Evolutionary conservation across 2,888 invertebrate species (phyloP).

Genomic region (Scaptomyza polygonia): DNA sequence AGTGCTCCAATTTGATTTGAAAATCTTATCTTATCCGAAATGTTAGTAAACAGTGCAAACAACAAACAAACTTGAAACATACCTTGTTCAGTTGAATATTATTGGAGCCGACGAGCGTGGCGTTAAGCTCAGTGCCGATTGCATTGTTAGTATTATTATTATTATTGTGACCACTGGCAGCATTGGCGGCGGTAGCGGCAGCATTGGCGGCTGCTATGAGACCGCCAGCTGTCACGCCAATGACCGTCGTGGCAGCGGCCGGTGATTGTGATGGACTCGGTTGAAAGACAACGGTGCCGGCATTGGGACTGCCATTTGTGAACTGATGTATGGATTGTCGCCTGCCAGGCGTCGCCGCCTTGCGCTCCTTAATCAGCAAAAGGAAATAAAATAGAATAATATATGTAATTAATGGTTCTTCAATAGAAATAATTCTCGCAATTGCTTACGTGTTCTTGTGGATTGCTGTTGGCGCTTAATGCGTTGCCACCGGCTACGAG

Average conservation of each 20-base stretch:
- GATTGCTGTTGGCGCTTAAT: conserved; percentile 83
- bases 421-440: background rate
- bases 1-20: conserved; percentile 47
- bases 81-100: conserved; percentile 85
- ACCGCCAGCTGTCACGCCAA: conserved; percentile 83
- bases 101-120: conserved; percentile 85
- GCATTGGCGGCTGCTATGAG: conserved; percentile 71
- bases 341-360: conserved; percentile 85
- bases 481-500: conserved; percentile 84
- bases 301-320: conserved; percentile 84
- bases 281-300: conserved; percentile 84
- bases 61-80: conserved; percentile 11
- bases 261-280: conserved; percentile 85
- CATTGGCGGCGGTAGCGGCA: conserved; percentile 44
- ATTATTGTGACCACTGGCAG: conserved; percentile 50
- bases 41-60: conserved; percentile 3
- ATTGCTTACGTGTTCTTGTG: conserved; percentile 83
- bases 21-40: conserved; percentile 45
- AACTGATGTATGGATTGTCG: conserved; percentile 84
- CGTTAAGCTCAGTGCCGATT: conserved; percentile 84
- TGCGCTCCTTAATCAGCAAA: conserved; percentile 81
- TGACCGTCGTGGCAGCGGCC: conserved; percentile 83
- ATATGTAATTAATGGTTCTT: conserved; percentile 13
- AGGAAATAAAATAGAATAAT: background rate
- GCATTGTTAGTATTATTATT: conserved; percentile 67